Base-by-base conservation (phyloP, 1,140 invertebrate species). In the Ceratosolen fusciceps region DNA sequence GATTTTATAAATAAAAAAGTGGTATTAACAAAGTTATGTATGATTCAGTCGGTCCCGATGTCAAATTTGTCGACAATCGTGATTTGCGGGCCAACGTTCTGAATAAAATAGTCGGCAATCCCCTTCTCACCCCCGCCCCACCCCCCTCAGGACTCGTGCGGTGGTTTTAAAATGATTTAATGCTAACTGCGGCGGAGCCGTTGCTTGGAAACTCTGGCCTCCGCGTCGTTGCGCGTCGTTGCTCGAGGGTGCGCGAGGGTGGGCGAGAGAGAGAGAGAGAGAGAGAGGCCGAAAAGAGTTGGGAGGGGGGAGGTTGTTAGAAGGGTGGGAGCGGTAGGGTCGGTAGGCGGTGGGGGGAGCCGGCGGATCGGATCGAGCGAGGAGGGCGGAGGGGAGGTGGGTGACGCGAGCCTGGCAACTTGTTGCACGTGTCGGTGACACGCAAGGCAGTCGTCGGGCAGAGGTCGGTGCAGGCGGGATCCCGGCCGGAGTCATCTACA, bases 81-180 rank as follows among this genome's bases (percentile, higher is more conserved):
- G 67, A 78, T 78, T 78, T 73, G 58, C 31, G 34, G 54, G 62
- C 0, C 21, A 34, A 39, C n/a, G 2, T 14, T 72, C 5, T 29
- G 74, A 68, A 68, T 76, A 67, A 49, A 79, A 77, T 43, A 80
- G 77, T 79, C 80, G 34, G 65, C 34, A 21, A 21, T 16, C 37
- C 26, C 49, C n/a, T 21, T n/a, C n/a, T n/a, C n/a, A n/a, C n/a
- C n/a, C n/a, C n/a, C n/a, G n/a, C n/a, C n/a, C n/a, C n/a, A n/a
- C n/a, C n/a, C n/a, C n/a, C n/a, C n/a, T n/a, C n/a, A 49, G 29
- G 37, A 39, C 21, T 62, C 70, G 67, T 56, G 37, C 58, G 21
- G 77, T 34, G 76, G 72, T 77, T 80, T 80, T 77, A 70, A 79
- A 81, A 81, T 81, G 80, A 79, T 81, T 81, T 81, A 76, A 81